These are phyloP conservation scores for Apostichopus leukothele DNA, from an alignment of 53 echinoderm and acorn worm species.

Conservation along the genomic window DNA sequence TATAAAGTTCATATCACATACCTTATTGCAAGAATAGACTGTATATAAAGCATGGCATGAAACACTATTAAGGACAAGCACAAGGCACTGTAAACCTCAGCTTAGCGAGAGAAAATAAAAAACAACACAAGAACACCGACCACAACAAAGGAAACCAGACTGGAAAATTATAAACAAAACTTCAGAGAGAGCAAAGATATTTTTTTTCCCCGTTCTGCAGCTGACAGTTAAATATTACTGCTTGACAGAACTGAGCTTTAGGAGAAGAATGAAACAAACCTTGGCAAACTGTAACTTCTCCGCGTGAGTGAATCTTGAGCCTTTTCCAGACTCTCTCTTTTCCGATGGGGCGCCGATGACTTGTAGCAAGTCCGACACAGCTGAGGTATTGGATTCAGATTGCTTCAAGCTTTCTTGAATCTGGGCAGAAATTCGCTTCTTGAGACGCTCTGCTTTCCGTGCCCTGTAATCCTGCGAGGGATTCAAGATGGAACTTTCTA, in stretches of 20 bases:
- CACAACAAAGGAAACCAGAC: too few species aligned
- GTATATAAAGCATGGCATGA: too few species aligned
- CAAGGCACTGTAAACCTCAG: too few species aligned
- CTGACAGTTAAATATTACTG: too few species aligned
- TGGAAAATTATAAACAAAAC: too few species aligned
- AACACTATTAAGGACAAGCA: too few species aligned
- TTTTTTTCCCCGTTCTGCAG: too few species aligned
- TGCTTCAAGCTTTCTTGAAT: conserved; percentile 78
- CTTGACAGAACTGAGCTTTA: background rate
- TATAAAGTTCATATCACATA: too few species aligned
- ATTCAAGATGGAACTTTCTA: background rate
- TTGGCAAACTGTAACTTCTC: conserved; percentile 97
- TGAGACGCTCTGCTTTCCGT: conserved; percentile 69
- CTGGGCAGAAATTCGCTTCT: conserved; percentile 79
- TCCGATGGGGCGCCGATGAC: conserved; percentile 64
- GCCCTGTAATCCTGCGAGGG: conserved; percentile 77
- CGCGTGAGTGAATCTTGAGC: conserved; percentile 91
- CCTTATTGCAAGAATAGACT: too few species aligned
- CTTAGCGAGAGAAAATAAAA: too few species aligned
- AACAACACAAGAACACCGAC: too few species aligned
- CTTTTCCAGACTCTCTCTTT: conserved; percentile 72
- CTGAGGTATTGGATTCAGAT: conserved; percentile 60
- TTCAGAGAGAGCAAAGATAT: too few species aligned
- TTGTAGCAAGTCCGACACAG: conserved; percentile 76
- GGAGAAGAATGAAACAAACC: conserved; percentile 52